Base-by-base conservation (phyloP, 2,113 vertebrate genomes). In the Pyxicephalus adspersus region DNA sequence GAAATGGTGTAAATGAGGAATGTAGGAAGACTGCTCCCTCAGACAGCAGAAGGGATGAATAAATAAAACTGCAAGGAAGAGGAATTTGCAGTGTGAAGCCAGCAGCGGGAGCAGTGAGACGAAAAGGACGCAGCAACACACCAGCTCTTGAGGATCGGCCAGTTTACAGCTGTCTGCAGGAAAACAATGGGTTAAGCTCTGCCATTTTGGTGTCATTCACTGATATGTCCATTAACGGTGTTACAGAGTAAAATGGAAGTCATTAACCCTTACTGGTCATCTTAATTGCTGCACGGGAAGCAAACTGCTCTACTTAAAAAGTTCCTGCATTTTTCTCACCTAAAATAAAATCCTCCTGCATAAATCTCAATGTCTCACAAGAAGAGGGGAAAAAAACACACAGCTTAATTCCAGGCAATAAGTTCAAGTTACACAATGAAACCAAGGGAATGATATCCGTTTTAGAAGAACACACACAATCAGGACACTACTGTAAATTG, bases 161-260 rank as follows among this genome's bases (percentile, higher is more conserved):
- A 65, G 70, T 52, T 54, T 74, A 50, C 61, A 74, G 80, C 71
- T 75, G 70, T 73, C 67, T 82, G 83, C 82, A 83, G 66, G 93
- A 87, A 87, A 89, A 86, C 83, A 88, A 95, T 95, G 94, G 94
- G 95, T 96, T 96, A 96, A 90, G 90, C 86, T 88, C 94, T 95
- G 94, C 95, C 95, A 95, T 95, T 95, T 96, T 94, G 93, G 94
- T 93, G 90, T 92, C 93, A 96, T 92, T 95, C 93, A 91, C 92
- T 85, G 94, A 94, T 91, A 88, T 94, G 95, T 93, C 95, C 94
- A 94, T 93, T 86, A 95, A 95, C 91, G 87, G 95, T 93, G 93
- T 95, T 95, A 94, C 93, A 93, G 94, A 95, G 96, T 94, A 95
- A 97, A 96, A 96, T 95, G 94, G 94, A 94, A 95, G 94, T 87